phyloP scores from a whole-genome alignment of 2,888 invertebrate species.

The Tipula confusa region DNA sequence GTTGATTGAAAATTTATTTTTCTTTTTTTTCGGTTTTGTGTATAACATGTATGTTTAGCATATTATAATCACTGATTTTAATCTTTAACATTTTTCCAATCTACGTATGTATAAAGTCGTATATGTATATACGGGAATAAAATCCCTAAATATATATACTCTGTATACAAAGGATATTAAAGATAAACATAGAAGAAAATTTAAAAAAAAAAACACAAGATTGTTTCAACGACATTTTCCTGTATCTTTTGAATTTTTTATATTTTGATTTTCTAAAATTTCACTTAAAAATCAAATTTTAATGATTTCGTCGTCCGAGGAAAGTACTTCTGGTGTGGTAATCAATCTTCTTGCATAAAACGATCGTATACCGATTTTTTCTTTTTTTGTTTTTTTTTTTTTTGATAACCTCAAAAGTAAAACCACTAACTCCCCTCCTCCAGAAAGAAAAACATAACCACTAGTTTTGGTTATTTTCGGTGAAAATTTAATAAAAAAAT shows the following conservation, averaged over 20 bases:
- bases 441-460: neutral
- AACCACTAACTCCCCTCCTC: neutral
- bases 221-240: neutral
- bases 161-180: conserved; percentile 1
- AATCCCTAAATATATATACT: neutral
- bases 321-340: neutral
- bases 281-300: neutral
- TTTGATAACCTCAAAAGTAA: neutral
- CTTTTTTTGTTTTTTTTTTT: neutral
- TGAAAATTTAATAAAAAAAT: neutral
- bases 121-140: neutral
- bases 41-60: neutral
- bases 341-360: neutral
- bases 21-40: neutral
- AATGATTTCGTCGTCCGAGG: neutral
- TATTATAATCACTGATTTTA: conserved; percentile 25
- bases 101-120: neutral
- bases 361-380: neutral
- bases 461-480: neutral
- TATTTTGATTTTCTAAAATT: neutral
- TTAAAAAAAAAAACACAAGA: neutral
- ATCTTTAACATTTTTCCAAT: conserved; percentile 25
- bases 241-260: neutral
- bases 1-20: neutral
- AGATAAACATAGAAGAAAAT: neutral